Evolutionary conservation across 2,797 vertebrate species (phyloP).

Genomic region (Varecia variegata): DNA sequence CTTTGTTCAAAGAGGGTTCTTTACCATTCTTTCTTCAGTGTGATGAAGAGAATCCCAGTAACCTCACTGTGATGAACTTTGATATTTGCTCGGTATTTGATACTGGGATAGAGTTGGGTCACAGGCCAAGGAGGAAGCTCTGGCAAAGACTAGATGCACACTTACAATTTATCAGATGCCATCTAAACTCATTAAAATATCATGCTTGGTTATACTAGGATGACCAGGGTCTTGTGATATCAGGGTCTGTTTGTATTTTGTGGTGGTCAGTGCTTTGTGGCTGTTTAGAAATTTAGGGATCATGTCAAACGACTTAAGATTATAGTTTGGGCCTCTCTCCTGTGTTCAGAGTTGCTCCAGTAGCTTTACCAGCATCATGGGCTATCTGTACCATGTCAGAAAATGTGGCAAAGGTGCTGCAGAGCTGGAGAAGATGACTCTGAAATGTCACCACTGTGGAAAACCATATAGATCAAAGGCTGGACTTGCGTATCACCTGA

Average conservation of each 20-base stretch:
- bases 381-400: slow-evolving; percentile 94
- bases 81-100: neutral
- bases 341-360: slow-evolving; percentile 90
- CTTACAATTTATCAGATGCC: neutral
- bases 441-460: slow-evolving; percentile 94
- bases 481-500: slow-evolving; percentile 94
- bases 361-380: slow-evolving; percentile 96
- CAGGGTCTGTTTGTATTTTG: neutral
- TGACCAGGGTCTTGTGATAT: neutral
- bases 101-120: neutral
- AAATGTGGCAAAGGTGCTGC: slow-evolving; percentile 95
- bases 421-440: slow-evolving; percentile 93
- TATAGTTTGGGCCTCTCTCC: slow-evolving; percentile 46
- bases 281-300: slow-evolving; percentile 23
- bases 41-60: neutral
- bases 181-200: neutral
- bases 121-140: neutral
- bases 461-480: slow-evolving; percentile 94
- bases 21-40: neutral
- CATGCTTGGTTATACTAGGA: neutral
- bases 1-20: neutral
- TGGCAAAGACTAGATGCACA: neutral
- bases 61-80: neutral
- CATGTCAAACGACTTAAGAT: slow-evolving; percentile 13
- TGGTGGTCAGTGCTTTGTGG: neutral